Evolutionary conservation across 1,140 invertebrate genomes (phyloP), one percentile per base, ranked within the genome.

Genomic region (Eriocheir sinensis): DNA sequence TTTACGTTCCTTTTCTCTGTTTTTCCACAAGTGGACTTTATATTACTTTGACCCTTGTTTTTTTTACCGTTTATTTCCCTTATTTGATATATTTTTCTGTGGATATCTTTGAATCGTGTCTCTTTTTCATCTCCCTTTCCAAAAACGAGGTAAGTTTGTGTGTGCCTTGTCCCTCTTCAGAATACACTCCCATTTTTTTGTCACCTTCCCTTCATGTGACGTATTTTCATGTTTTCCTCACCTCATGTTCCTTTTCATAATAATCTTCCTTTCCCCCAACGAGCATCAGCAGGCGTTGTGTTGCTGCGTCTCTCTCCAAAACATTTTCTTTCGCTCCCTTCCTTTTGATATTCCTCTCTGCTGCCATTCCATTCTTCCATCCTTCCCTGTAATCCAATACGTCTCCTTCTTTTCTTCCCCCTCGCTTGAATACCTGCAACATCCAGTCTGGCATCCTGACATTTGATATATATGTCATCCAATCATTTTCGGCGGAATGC

Each of bases 321-420:
- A 72, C n/a, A 72, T 72, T 72, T 72, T 72, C 60, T 72, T 27
- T 72, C 60, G 60, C n/a, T 72, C n/a, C n/a, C 60, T 21, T n/a
- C 27, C 27, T 72, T 72, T 72, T 72, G 60, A 72, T 72, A 72
- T 72, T n/a, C 27, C 60, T 72, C 27, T n/a, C n/a, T n/a, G n/a
- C 60, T 72, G 27, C 60, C 60, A 72, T 72, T 72, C 60, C 60
- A 72, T 72, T 72, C 60, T 72, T 72, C 60, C 60, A n/a, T n/a
- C n/a, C n/a, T 72, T 48, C 27, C 60, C 60, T n/a, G 27, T 72
- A 72, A 72, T 72, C 60, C 60, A 72, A 72, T 72, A 72, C 60
- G 60, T 72, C 60, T 72, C 60, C 60, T 72, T 21, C 17, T 72
- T 72, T 72, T 72, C 60, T 72, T 72, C 60, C 60, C 60, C 60